Base-by-base conservation (phyloP, 2,113 vertebrate species). In the Myanophis thanlyinensis region DNA sequence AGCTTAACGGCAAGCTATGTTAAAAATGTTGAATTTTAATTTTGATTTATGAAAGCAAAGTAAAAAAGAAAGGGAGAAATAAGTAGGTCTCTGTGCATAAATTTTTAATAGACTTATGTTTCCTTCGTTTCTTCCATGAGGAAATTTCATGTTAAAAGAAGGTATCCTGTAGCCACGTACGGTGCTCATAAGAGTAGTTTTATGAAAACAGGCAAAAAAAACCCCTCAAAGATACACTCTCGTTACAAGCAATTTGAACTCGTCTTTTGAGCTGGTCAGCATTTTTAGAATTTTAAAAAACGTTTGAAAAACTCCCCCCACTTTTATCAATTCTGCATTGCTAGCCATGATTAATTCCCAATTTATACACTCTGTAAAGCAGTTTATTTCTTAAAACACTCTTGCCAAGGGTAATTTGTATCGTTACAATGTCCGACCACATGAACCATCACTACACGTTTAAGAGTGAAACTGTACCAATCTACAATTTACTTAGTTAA, bases 1-100 rank as follows among this genome's bases (percentile, higher is more conserved):
- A 51, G 4, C 87, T 52, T 92, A 44, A 95, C 91, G 94, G 93
- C 9, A 80, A 47, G 88, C 80, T 89, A 87, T 51, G 2, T 48
- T 87, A 10, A 46, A 88, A 84, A 73, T 88, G 89, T 0, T 92
- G 1, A 93, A 94, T n/a, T 48, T 0, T 67, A 94, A 93, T n/a
- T 91, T 35, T 52, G n/a, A 93, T n/a, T 35, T 35, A 1, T 93
- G 80, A 5, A 46, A 88, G 54, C 1, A 49, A 93, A 93, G 22
- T 48, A 52, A 1, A 40, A 7, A 47, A 35, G 90, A 54, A 89
- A 84, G 30, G 80, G 5, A 6, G 48, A 80, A 52, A 1, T 56
- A 54, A 13, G 54, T 47, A 49, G 23, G 20, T 0, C 88, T 93
- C 51, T 85, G 0, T 89, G 44, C 87, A 18, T 15, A 85, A 5